Evolutionary conservation across 2,888 invertebrate species (phyloP).

Genomic region (Cynaeus angustus): DNA sequence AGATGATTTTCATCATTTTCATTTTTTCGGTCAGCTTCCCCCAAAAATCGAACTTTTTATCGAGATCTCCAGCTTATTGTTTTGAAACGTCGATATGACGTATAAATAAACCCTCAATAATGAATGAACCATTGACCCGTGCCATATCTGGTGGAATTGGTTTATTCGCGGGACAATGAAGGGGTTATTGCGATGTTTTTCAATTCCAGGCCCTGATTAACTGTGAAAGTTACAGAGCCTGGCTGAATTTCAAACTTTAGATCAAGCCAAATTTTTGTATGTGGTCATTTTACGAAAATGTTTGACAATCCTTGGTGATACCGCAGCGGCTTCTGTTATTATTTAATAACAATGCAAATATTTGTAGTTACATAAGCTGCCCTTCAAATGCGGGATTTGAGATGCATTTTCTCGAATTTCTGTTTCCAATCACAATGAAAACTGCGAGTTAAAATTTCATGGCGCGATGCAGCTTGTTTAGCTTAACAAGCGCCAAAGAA

Average conservation of each 20-base stretch:
- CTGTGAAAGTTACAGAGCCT: background rate
- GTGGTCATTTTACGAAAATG: background rate
- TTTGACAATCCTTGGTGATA: slow-evolving; percentile 1
- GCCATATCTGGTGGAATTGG: too few species aligned
- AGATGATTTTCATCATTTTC: too few species aligned
- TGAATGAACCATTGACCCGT: slow-evolving; percentile 35
- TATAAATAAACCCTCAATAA: slow-evolving; percentile 35
- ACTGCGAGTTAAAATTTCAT: slow-evolving; percentile 5
- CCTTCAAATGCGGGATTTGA: slow-evolving; percentile 10
- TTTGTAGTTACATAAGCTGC: slow-evolving; percentile 3
- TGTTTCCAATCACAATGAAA: background rate
- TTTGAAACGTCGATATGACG: slow-evolving; percentile 7
- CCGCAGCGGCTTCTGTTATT: background rate
- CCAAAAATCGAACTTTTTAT: slow-evolving; percentile 1
- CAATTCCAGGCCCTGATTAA: slow-evolving; percentile 4
- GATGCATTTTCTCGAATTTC: background rate
- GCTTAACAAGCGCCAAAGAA: slow-evolving; percentile 42
- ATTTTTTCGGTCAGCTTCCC: background rate
- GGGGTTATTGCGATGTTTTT: slow-evolving; percentile 20
- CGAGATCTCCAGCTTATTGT: slow-evolving; percentile 3
- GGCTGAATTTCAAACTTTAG: background rate
- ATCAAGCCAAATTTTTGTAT: too few species aligned
- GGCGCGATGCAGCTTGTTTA: slow-evolving; percentile 23
- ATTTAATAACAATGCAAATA: slow-evolving; percentile 1
- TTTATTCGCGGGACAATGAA: slow-evolving; percentile 27